Conservation (phyloP, 1,140 invertebrate species). For the Drosophila chauvacae region DNA sequence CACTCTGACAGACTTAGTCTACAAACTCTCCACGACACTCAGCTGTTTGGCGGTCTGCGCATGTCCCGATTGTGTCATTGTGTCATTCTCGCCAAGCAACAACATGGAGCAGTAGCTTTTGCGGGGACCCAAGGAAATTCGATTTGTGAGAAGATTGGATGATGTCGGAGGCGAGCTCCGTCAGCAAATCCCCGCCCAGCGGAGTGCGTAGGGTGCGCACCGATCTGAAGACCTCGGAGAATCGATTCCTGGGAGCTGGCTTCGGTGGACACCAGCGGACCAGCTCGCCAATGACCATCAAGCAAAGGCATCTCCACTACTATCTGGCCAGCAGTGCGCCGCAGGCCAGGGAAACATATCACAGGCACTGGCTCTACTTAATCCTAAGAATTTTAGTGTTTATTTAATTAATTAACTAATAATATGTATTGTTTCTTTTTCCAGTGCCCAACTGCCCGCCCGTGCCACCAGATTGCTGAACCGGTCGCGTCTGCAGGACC, state of each 20-base stretch:
- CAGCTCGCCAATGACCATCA: slow-evolving; percentile 67
- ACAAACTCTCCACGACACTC: slow-evolving; percentile 54
- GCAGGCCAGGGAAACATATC: slow-evolving; percentile 64
- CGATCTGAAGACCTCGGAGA: slow-evolving; percentile 82
- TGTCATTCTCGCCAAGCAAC: slow-evolving; percentile 59
- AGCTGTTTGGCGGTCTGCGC: slow-evolving; percentile 73
- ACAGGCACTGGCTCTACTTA: slow-evolving; percentile 40
- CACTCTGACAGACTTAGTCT: slow-evolving; percentile 9
- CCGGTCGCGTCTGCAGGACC: slow-evolving; percentile 81
- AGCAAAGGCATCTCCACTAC: slow-evolving; percentile 38
- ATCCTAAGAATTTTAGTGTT: no score
- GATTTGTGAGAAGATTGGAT: slow-evolving; percentile 34
- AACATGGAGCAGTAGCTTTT: slow-evolving; percentile 14
- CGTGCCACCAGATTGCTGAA: slow-evolving; percentile 82
- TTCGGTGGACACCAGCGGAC: slow-evolving; percentile 33
- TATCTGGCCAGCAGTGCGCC: slow-evolving; percentile 70
- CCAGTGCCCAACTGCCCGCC: slow-evolving; percentile 79
- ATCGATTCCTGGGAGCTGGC: slow-evolving; percentile 56
- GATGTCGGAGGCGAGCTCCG: slow-evolving; percentile 29
- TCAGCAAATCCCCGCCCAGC: slow-evolving; percentile 80
- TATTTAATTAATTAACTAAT: not conserved
- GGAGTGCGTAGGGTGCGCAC: slow-evolving; percentile 84
- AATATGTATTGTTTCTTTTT: slow-evolving; percentile 14
- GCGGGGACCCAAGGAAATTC: slow-evolving; percentile 32
- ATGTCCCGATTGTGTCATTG: slow-evolving; percentile 83